Conservation (phyloP, 92 coral and sea anemone species). For the Epizoanthus ramosus region DNA sequence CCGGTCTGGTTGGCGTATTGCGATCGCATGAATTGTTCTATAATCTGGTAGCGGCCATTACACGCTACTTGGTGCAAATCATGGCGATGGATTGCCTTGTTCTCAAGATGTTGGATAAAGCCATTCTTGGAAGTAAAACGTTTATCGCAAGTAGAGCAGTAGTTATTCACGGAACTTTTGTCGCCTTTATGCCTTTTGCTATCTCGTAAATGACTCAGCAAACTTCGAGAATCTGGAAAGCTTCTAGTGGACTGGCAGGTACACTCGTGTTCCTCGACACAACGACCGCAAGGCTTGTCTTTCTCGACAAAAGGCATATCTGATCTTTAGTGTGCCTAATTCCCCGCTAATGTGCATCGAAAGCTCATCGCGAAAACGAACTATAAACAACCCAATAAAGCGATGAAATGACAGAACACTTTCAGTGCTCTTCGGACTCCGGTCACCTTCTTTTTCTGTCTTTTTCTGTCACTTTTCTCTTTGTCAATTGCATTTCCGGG, state of each 20-base stretch:
- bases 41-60: conserved; percentile 54
- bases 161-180: not conserved
- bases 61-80: conserved; percentile 79
- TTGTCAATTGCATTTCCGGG: too few species aligned
- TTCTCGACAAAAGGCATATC: conserved; percentile 66
- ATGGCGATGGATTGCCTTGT: conserved; percentile 51
- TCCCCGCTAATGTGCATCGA: too few species aligned
- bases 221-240: conserved; percentile 35
- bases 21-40: conserved; percentile 43
- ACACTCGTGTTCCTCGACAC: conserved; percentile 53
- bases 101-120: conserved; percentile 61
- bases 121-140: conserved; percentile 32
- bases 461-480: too few species aligned
- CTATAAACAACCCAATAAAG: too few species aligned
- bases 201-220: conserved; percentile 39
- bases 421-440: too few species aligned
- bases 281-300: conserved; percentile 50
- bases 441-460: too few species aligned
- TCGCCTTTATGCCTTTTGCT: conserved; percentile 19
- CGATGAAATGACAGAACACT: too few species aligned
- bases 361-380: too few species aligned
- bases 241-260: conserved; percentile 30
- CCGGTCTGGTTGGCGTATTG: conserved; percentile 59
- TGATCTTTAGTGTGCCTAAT: not conserved
- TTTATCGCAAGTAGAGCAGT: conserved; percentile 47